phyloP scores from a whole-genome alignment of 2,888 invertebrate genomes.

The Idaea biselata region DNA sequence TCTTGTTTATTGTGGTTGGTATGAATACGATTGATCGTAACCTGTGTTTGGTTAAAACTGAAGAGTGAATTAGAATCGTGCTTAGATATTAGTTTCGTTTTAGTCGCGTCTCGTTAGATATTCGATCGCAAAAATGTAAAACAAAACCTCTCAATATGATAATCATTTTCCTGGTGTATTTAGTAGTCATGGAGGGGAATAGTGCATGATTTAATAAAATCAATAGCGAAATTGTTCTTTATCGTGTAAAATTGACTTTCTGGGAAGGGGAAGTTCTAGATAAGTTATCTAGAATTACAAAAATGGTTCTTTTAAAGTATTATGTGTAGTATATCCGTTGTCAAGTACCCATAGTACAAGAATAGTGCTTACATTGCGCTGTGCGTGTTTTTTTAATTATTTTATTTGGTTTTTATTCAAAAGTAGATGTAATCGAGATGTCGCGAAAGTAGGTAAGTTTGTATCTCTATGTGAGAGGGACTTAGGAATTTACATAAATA shows the following conservation, averaged over 20 bases:
- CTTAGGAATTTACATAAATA: background rate
- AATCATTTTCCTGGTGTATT: background rate
- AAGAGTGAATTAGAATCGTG: background rate
- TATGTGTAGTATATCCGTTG: no score
- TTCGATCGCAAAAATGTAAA: slow-evolving; percentile 2
- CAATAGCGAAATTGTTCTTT: background rate
- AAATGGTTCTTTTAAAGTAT: no score
- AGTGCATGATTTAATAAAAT: background rate
- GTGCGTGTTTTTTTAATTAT: no score
- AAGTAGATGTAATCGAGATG: no score
- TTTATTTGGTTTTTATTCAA: no score
- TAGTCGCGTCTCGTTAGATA: background rate
- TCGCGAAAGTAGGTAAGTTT: background rate
- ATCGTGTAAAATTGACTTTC: background rate
- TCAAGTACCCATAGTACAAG: no score
- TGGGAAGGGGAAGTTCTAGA: no score
- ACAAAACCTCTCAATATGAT: slow-evolving; percentile 14
- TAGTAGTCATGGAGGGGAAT: background rate
- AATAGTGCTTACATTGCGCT: no score
- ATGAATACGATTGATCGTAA: background rate
- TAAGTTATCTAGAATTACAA: no score
- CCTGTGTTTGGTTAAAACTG: background rate
- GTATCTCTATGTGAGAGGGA: background rate
- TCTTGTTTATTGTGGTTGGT: background rate
- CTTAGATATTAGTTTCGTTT: background rate